Conservation (phyloP, 2,797 vertebrate species). For the Chelmon rostratus region DNA sequence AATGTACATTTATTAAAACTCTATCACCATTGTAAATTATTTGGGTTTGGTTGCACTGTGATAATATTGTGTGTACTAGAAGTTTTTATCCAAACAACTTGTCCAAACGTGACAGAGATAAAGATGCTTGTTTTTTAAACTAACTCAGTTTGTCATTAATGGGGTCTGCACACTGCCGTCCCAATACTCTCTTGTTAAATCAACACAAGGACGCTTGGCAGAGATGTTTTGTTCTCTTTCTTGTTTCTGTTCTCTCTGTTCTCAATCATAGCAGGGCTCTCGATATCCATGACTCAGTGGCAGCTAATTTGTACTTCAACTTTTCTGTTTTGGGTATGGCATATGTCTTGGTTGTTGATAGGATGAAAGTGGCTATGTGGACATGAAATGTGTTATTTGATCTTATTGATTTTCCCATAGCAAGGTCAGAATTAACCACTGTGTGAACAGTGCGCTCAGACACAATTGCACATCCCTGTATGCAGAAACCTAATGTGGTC, state of each 20-base stretch:
- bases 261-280: neutral
- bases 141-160: neutral
- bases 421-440: too few species aligned
- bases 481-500: too few species aligned
- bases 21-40: constrained; percentile 6
- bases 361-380: neutral
- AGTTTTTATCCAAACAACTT: neutral
- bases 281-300: neutral
- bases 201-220: neutral
- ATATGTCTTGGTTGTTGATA: neutral
- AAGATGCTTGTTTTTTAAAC: neutral
- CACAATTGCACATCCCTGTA: too few species aligned
- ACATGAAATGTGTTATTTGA: too few species aligned
- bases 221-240: neutral
- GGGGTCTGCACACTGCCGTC: too few species aligned
- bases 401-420: too few species aligned
- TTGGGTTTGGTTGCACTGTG: neutral
- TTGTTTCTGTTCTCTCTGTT: neutral
- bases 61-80: neutral
- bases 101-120: neutral
- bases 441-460: too few species aligned
- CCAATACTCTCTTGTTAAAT: neutral
- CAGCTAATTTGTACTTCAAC: neutral
- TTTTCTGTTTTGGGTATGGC: neutral
- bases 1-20: neutral